Base-by-base conservation (phyloP, 2,888 invertebrate species). In the Dioctria rufipes region DNA sequence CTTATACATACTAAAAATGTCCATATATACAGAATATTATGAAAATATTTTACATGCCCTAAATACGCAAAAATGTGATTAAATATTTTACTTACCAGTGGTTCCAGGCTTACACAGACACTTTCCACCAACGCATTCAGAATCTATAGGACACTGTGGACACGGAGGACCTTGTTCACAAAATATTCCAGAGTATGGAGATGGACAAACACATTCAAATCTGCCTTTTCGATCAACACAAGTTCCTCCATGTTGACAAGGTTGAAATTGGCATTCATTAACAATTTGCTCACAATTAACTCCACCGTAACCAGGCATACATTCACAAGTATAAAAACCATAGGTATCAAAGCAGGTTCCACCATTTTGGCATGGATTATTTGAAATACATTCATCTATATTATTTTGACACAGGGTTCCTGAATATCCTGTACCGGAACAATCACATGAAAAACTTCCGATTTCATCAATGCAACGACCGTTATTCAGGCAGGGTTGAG, bases 271-370 rank as follows among this genome's bases (percentile, higher is more conserved):
- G 88, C 96, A 96, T 60, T 88, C 86, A 84, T 88, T 89, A 49
- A 89, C 87, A 5, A 86, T 93, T 86, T 90, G 90, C 86, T 95
- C 94, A 87, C 96, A 96, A 83, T 94, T 93, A 82, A 92, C 92
- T 42, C 96, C 96, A 80, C 93, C 93, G 90, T 93, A 96, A n/a
- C 95, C 95, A 9, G 92, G 90, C 79, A 90, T 91, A 88, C 96
- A 96, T 85, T 93, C 93, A 87, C 96, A 96, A 84, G 87, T 90
- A 86, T 93, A 96, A 75, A 93, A 91, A 11, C 96, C 96, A 88
- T 95, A 95, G 80, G 93, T 95, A 88, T 96, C 95, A 88, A 93
- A 95, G 89, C 96, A 96, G 65, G 92, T 91, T 42, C 95, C 96
- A 83, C 92, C 92, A 84, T 95, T 95, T 69, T 91, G 86, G 85